A percentile compares a stretch with the other conserved stretches of the same genome.
Evolutionary conservation across 2,888 invertebrate genomes (phyloP).

Genomic region (Chrysodeixis includens): DNA sequence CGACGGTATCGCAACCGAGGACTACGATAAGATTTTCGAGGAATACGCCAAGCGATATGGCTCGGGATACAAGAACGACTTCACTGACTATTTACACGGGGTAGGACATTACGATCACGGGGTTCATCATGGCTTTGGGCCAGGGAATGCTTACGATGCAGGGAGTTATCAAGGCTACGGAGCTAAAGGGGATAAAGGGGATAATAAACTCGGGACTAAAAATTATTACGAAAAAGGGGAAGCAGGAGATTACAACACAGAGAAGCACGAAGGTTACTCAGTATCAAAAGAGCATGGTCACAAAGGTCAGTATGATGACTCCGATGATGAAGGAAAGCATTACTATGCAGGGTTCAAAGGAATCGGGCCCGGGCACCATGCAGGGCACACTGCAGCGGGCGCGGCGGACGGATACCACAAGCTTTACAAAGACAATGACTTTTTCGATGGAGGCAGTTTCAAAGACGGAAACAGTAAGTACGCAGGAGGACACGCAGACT

Average conservation of each 20-base stretch:
- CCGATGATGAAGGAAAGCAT: conserved; percentile 85
- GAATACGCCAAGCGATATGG: conserved; percentile 74
- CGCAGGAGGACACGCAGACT: conserved; percentile 85
- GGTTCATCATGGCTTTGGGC: conserved; percentile 73
- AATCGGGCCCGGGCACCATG: conserved; percentile 85
- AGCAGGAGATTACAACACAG: conserved; percentile 87
- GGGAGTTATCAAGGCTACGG: conserved; percentile 84
- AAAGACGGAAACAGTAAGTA: conserved; percentile 90
- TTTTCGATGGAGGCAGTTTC: conserved; percentile 91
- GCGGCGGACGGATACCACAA: conserved; percentile 91
- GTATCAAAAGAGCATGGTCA: conserved; percentile 86
- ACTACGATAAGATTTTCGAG: conserved; percentile 75
- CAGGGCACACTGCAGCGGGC: conserved; percentile 90
- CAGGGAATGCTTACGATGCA: conserved; percentile 79
- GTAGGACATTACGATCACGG: conserved; percentile 73
- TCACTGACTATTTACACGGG: conserved; percentile 77
- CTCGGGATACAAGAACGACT: conserved; percentile 73
- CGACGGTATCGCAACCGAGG: conserved; percentile 76
- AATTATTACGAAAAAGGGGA: conserved; percentile 88
- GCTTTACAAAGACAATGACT: conserved; percentile 91
- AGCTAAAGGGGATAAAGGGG: conserved; percentile 85
- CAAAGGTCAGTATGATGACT: conserved; percentile 86
- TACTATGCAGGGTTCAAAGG: conserved; percentile 87
- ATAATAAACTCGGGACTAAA: conserved; percentile 85
- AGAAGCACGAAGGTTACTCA: conserved; percentile 87